phyloP scores from a whole-genome alignment of 1,140 invertebrate genomes.

The Platyura marginata region DNA sequence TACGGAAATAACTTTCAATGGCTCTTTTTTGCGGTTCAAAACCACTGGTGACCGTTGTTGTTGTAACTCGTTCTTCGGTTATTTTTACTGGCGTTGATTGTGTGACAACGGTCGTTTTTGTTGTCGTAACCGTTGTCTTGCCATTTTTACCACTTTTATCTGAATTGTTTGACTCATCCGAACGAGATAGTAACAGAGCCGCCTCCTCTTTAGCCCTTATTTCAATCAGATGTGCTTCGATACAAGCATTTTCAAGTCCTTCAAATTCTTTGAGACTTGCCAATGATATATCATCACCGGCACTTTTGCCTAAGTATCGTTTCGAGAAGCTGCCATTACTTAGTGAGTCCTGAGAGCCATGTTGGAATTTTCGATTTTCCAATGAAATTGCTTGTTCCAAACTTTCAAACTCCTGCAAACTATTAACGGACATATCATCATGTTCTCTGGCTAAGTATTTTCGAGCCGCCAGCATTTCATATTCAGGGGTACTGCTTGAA shows the following conservation, averaged over 20 bases:
- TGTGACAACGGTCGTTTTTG: slow-evolving; percentile 24
- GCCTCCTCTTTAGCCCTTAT: slow-evolving; percentile 71
- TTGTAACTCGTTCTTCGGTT: slow-evolving; percentile 27
- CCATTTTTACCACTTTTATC: slow-evolving; percentile 30
- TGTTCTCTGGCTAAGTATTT: slow-evolving; percentile 69
- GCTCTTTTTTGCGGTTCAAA: slow-evolving; percentile 23
- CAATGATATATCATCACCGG: slow-evolving; percentile 78
- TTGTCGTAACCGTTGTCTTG: slow-evolving; percentile 20
- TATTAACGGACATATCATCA: slow-evolving; percentile 80
- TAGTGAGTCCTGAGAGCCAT: slow-evolving; percentile 52
- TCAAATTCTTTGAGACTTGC: slow-evolving; percentile 90
- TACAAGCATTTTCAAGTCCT: slow-evolving; percentile 72
- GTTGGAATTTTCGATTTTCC: slow-evolving; percentile 37
- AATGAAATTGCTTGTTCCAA: slow-evolving; percentile 61
- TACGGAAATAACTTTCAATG: slow-evolving; percentile 11
- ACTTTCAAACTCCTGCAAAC: slow-evolving; percentile 85
- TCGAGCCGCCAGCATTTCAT: slow-evolving; percentile 58
- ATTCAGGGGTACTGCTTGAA: slow-evolving; percentile 60
- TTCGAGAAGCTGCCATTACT: slow-evolving; percentile 55
- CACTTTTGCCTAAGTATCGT: slow-evolving; percentile 43
- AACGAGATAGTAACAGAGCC: slow-evolving; percentile 41
- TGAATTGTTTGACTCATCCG: slow-evolving; percentile 34
- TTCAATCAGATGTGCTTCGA: slow-evolving; percentile 64
- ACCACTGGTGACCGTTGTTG: slow-evolving; percentile 18
- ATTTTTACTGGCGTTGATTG: slow-evolving; percentile 24